Evolutionary conservation across 2,888 invertebrate genomes (phyloP), one percentile per base, ranked within the genome.

Genomic region (Syrphus vitripennis): DNA sequence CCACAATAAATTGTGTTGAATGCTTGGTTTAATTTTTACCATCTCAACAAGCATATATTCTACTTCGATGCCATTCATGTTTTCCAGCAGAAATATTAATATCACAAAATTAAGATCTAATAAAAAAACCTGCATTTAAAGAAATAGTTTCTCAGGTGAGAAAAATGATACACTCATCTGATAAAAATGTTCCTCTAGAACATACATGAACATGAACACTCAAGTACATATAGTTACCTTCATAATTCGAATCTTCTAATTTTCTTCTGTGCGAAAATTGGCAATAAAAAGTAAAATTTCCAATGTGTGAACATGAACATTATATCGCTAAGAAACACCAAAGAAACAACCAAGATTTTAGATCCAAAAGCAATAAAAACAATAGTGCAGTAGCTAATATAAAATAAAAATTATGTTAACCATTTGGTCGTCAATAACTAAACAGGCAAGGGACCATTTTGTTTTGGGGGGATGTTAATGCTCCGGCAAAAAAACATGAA

Each of bases 341-440:
- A 21, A 24, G 9, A 61, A 40, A 40, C 61, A 24, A 40, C 40
- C 26, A 26, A 40, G 31, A 61, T 2, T n/a, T 10, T 3, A 40
- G 37, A 24, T 61, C 37, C 37, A 24, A 40, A 40, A 21, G 14
- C 59, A 61, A 61, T 40, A 37, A 24, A 61, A 37, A 21, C 37
- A 40, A 40, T 24, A 40, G 37, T 24, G 37, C 29, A 37, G 37
- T 21, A 21, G 34, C 37, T 37, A 61, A 61, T 61, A 61, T 42
- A 42, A 14, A 61, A 61, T 26, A 40, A 24, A 61, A 40, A 40
- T 26, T 42, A 61, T 61, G 24, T 42, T 16, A 61, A 42, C 61
- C 61, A 61, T 24, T 29, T 31, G 50, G 24, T 21, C 59, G 61
- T 61, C 61, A 61, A 61, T 61, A 61, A 61, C 61, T 61, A 24